Evolutionary conservation across 1,140 invertebrate species (phyloP).

Genomic region (Dreissena polymorpha): DNA sequence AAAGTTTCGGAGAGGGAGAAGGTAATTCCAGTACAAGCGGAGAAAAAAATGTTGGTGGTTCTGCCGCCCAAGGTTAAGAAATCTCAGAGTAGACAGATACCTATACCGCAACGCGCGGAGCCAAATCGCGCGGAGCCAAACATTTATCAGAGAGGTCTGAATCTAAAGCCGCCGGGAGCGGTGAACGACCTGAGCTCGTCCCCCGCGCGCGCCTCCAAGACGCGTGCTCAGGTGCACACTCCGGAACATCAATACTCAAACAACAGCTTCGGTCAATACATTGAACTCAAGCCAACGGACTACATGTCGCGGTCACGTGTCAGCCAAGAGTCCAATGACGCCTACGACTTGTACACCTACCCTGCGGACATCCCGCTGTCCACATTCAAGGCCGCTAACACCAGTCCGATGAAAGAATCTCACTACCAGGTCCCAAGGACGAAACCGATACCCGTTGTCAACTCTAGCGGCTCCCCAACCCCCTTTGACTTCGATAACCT

Average conservation of each 20-base stretch:
- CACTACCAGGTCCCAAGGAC: constrained; percentile 1
- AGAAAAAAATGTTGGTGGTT: background rate
- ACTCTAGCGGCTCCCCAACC: constrained; percentile 42
- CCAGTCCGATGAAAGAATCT: constrained; percentile 49
- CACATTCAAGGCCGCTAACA: constrained; percentile 38
- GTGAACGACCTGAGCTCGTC: constrained; percentile 48
- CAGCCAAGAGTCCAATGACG: constrained; percentile 48
- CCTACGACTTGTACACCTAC: constrained; percentile 50
- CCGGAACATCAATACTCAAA: constrained; percentile 39
- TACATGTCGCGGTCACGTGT: constrained; percentile 15
- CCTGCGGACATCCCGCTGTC: constrained; percentile 52
- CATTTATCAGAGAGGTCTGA: constrained; percentile 44
- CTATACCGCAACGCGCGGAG: constrained; percentile 36
- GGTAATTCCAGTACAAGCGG: constrained; percentile 22
- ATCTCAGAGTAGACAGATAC: constrained; percentile 26
- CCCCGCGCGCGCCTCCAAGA: constrained; percentile 13
- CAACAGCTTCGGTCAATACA: constrained; percentile 32
- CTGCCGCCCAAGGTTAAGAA: constrained; percentile 5
- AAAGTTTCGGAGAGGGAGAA: constrained; percentile 43
- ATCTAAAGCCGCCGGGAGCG: background rate
- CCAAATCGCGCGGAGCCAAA: constrained; percentile 50
- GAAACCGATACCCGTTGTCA: constrained; percentile 46
- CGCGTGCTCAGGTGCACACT: constrained; percentile 34
- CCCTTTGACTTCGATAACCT: constrained; percentile 44
- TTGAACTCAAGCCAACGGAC: constrained; percentile 9